A percentile compares a stretch with the other conserved stretches of the same genome.
Conservation (phyloP, 2,797 vertebrate species). For the Erpetoichthys calabaricus region DNA sequence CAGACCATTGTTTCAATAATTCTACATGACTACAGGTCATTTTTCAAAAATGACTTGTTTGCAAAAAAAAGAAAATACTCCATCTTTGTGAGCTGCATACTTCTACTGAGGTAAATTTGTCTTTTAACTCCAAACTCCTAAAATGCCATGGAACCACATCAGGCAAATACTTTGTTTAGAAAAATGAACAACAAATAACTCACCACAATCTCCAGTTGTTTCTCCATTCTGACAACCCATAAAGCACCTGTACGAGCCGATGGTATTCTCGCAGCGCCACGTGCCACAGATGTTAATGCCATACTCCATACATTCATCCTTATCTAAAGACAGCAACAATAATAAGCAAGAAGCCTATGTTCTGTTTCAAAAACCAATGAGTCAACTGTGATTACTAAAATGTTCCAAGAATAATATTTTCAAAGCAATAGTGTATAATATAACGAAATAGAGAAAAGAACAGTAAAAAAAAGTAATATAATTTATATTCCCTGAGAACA, state of each 20-base stretch:
- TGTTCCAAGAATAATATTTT: slow-evolving; percentile 52
- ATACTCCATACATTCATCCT: slow-evolving; percentile 51
- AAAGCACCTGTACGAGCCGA: slow-evolving; percentile 51
- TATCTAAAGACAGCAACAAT: slow-evolving; percentile 29
- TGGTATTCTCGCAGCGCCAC: slow-evolving; percentile 51
- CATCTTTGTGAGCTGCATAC: too few species aligned
- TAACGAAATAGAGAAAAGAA: slow-evolving; percentile 31
- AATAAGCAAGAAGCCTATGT: slow-evolving; percentile 18
- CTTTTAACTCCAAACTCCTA: too few species aligned
- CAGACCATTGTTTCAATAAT: too few species aligned
- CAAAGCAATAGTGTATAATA: slow-evolving; percentile 47
- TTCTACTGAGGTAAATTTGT: too few species aligned
- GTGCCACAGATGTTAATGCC: slow-evolving; percentile 42
- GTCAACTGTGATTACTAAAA: slow-evolving; percentile 6
- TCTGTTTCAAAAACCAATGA: slow-evolving; percentile 16
- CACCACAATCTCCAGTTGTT: slow-evolving; percentile 22
- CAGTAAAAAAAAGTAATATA: slow-evolving; percentile 45
- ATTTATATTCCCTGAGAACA: slow-evolving; percentile 32
- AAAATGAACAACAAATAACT: slow-evolving; percentile 14
- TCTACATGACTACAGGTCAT: too few species aligned
- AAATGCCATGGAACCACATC: too few species aligned
- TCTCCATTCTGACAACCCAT: slow-evolving; percentile 42
- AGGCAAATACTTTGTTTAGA: too few species aligned
- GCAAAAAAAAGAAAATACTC: too few species aligned
- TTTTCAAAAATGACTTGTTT: too few species aligned